A percentile compares a stretch with the other conserved stretches of the same genome.
These are phyloP conservation scores for Xiphydria camelus DNA, from an alignment of 2,888 invertebrate species.

Conservation along the genomic window DNA sequence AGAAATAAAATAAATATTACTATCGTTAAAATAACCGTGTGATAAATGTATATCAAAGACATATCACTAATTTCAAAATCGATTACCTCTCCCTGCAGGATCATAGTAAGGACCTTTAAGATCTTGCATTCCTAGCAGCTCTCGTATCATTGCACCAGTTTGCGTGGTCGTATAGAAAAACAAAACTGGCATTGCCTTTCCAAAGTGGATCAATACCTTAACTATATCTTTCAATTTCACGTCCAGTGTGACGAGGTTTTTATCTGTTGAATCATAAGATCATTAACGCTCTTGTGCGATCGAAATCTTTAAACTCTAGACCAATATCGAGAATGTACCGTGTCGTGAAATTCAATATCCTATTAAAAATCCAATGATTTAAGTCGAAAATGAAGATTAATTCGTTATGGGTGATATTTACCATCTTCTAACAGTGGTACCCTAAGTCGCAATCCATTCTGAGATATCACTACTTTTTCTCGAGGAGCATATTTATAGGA, in stretches of 20 bases:
- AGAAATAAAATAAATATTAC: constrained; percentile 16
- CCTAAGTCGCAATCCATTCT: constrained; percentile 55
- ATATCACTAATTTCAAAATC: not conserved
- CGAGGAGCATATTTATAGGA: constrained; percentile 78
- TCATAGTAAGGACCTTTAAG: constrained; percentile 59
- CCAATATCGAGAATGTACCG: not conserved
- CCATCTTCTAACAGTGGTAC: constrained; percentile 57
- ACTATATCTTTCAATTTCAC: constrained; percentile 73
- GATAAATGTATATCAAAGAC: not conserved
- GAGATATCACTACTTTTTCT: constrained; percentile 67
- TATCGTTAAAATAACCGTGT: constrained; percentile 16
- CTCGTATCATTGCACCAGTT: constrained; percentile 72
- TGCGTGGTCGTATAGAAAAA: constrained; percentile 76
- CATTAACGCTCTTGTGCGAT: not conserved
- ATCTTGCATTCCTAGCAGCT: constrained; percentile 71
- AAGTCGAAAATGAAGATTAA: no score
- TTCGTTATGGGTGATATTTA: constrained; percentile 30
- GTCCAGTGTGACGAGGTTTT: constrained; percentile 62
- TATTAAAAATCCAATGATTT: no score
- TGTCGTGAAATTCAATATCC: no score
- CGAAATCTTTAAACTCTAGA: not conserved
- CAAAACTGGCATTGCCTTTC: constrained; percentile 74
- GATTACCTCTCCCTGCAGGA: constrained; percentile 59
- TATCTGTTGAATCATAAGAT: constrained; percentile 27
- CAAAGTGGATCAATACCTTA: constrained; percentile 77